phyloP scores from a whole-genome alignment of 2,888 invertebrate genomes.

The Drosophila mimica region DNA sequence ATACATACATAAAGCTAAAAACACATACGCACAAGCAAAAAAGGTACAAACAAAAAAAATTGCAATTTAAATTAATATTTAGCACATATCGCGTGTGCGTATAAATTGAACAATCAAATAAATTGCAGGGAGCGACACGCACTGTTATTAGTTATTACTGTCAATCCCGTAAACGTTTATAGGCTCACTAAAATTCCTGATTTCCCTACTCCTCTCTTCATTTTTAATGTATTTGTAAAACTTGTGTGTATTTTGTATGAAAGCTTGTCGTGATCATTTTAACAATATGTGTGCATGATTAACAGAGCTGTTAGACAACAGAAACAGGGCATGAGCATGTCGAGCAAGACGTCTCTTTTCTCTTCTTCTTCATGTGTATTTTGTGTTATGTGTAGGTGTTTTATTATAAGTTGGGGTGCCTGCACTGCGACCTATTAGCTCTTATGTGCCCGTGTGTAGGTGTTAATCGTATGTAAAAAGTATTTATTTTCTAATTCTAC shows the following conservation, averaged over 20 bases:
- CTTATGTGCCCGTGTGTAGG: neutral
- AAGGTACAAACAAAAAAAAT: neutral
- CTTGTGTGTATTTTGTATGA: neutral
- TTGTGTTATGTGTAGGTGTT: too few species aligned
- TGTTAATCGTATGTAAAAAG: neutral
- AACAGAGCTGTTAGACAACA: neutral
- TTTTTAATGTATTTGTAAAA: neutral
- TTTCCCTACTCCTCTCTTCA: neutral
- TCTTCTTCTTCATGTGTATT: neutral
- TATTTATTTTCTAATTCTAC: neutral
- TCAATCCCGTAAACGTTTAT: neutral
- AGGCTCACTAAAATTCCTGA: neutral
- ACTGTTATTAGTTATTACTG: neutral
- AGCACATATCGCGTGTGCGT: neutral
- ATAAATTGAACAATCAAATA: neutral
- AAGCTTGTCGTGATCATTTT: neutral
- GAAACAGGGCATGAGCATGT: neutral
- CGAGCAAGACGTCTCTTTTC: neutral
- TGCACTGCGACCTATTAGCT: too few species aligned
- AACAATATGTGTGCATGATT: neutral
- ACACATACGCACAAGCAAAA: neutral
- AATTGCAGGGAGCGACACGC: neutral
- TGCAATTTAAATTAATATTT: neutral
- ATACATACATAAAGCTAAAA: conserved; percentile 11
- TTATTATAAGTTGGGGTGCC: too few species aligned